phyloP scores from a whole-genome alignment of 2,797 vertebrate species.

The Thamnophis elegans region DNA sequence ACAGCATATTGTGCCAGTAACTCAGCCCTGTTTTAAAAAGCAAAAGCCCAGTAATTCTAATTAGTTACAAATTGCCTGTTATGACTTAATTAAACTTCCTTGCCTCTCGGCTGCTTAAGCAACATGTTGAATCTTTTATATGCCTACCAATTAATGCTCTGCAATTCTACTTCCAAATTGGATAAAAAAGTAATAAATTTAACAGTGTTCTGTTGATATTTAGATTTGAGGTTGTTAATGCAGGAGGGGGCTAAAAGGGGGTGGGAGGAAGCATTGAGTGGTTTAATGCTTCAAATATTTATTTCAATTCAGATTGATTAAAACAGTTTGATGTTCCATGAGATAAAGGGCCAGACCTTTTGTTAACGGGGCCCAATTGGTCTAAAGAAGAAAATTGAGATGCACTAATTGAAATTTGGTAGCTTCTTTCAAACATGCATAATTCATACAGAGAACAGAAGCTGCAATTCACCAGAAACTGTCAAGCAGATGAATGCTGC shows the following conservation, averaged over 20 bases:
- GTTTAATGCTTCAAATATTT: conserved; percentile 69
- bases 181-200: conserved; percentile 67
- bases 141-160: conserved; percentile 61
- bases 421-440: conserved; percentile 70
- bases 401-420: conserved; percentile 69
- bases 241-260: background rate
- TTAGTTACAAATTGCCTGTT: conserved; percentile 69
- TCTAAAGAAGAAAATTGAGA: conserved; percentile 68
- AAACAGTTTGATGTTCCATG: conserved; percentile 65
- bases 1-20: conserved; percentile 32
- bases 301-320: conserved; percentile 67
- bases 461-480: conserved; percentile 67
- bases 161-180: conserved; percentile 77
- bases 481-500: conserved; percentile 69
- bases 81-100: conserved; percentile 69
- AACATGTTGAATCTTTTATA: conserved; percentile 67
- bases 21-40: conserved; percentile 45
- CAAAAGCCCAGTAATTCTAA: conserved; percentile 55
- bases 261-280: conserved; percentile 46
- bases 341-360: conserved; percentile 62
- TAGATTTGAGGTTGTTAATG: conserved; percentile 52
- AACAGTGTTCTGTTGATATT: conserved; percentile 62
- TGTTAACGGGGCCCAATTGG: conserved; percentile 70
- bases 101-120: conserved; percentile 59
- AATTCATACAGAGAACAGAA: conserved; percentile 75